Percentiles rank a stretch among this genome's conserved stretches.
Conservation (phyloP, 2,797 vertebrate genomes). For the Melanogrammus aeglefinus region DNA sequence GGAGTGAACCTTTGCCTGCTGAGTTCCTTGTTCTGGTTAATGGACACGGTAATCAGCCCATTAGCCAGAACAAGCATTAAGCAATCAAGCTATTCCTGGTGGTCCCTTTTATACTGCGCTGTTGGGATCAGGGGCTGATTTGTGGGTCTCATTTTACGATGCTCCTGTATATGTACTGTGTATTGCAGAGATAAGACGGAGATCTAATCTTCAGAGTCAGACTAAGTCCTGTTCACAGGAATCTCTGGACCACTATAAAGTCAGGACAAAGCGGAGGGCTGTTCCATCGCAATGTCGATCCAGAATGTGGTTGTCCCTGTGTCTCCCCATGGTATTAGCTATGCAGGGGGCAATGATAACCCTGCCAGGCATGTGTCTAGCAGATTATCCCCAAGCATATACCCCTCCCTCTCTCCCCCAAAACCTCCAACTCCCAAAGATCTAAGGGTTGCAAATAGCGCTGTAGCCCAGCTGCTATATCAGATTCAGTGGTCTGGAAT, state of each 20-base stretch:
- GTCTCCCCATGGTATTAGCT: slow-evolving; percentile 60
- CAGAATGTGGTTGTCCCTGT: slow-evolving; percentile 61
- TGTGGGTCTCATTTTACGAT: background rate
- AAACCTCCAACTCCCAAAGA: slow-evolving; percentile 46
- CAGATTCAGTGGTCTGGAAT: slow-evolving; percentile 45
- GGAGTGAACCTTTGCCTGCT: background rate
- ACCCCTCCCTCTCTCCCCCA: slow-evolving; percentile 37
- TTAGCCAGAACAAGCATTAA: too few relatives aligned
- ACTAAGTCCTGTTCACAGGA: background rate
- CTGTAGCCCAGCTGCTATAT: slow-evolving; percentile 46
- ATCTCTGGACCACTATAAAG: slow-evolving; percentile 10
- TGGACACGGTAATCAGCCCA: background rate
- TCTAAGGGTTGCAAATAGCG: slow-evolving; percentile 53
- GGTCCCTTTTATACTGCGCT: slow-evolving; percentile 13
- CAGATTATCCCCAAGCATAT: slow-evolving; percentile 48
- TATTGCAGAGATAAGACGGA: background rate
- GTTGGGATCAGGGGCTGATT: slow-evolving; percentile 18
- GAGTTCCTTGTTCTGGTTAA: background rate
- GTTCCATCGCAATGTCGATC: slow-evolving; percentile 29
- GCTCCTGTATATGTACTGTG: background rate
- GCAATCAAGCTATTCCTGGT: background rate
- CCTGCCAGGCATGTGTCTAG: slow-evolving; percentile 59
- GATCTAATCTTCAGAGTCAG: background rate
- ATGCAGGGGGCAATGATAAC: slow-evolving; percentile 54
- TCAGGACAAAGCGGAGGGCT: slow-evolving; percentile 10